Conservation (phyloP, 2,888 invertebrate species). For the Agrotis ipsilon region DNA sequence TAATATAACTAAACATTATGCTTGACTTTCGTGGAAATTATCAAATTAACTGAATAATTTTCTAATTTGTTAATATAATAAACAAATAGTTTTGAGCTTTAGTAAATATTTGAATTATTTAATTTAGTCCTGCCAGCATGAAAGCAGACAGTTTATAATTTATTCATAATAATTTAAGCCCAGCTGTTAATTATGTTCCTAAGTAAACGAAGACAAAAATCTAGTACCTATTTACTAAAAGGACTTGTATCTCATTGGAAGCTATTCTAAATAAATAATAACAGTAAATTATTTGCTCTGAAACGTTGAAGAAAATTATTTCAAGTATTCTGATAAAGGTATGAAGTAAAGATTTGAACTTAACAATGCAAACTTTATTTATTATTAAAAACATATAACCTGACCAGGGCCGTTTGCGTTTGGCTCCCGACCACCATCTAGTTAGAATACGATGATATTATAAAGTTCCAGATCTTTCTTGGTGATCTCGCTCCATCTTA, state of each 20-base stretch:
- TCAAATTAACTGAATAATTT: neutral
- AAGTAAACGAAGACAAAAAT: constrained; percentile 20
- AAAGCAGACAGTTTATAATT: constrained; percentile 20
- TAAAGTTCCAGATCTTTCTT: no score
- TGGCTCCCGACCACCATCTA: no score
- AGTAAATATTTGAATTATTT: constrained; percentile 24
- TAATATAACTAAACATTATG: neutral
- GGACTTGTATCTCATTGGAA: neutral
- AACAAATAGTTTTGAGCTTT: constrained; percentile 8
- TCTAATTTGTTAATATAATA: constrained; percentile 1
- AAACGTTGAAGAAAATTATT: neutral
- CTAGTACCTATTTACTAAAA: neutral
- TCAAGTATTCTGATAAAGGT: neutral
- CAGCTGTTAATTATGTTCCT: constrained; percentile 20
- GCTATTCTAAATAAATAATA: neutral
- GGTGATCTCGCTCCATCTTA: no score
- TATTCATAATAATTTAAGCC: constrained; percentile 21
- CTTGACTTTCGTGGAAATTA: neutral
- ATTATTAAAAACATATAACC: no score
- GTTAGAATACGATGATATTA: no score
- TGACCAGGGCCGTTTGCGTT: no score
- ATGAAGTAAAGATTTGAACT: no score
- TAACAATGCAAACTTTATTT: no score
- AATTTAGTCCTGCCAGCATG: constrained; percentile 4
- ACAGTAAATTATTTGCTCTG: no score